Evolutionary conservation across 2,113 vertebrate genomes (phyloP).

Genomic region (Nannospalax galili): DNA sequence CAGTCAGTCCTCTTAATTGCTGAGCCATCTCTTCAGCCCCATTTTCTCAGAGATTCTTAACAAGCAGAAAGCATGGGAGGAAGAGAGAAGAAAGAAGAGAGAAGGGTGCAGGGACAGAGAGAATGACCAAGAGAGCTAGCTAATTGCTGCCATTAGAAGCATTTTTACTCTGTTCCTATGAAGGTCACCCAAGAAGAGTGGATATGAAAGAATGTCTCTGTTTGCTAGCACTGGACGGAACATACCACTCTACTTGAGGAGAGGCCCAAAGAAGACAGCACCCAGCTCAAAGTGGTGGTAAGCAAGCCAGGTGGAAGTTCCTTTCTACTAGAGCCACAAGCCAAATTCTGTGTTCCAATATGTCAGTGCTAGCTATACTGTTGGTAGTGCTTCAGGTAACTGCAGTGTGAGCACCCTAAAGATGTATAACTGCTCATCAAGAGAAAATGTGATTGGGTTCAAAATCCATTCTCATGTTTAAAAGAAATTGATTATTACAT

Average conservation of each 20-base stretch:
- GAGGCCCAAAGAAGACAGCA: background rate
- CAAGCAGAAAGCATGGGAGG: background rate
- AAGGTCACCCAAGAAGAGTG: background rate
- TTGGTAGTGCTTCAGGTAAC: background rate
- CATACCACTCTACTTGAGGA: background rate
- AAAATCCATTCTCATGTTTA: conserved; percentile 31
- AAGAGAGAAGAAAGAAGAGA: background rate
- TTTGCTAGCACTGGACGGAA: background rate
- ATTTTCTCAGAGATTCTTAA: background rate
- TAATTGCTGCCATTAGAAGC: background rate
- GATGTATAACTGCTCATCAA: background rate
- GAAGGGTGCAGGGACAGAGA: background rate
- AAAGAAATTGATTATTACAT: conserved; percentile 20
- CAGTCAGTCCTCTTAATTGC: too few species aligned
- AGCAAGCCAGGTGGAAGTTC: background rate
- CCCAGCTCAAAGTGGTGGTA: background rate
- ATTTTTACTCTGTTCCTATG: background rate
- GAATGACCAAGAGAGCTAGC: background rate
- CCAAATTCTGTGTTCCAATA: background rate
- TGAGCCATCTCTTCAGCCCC: too few species aligned
- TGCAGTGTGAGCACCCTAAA: background rate
- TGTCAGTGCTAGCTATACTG: background rate
- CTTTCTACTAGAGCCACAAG: background rate
- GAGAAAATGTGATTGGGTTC: background rate
- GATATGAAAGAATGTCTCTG: background rate